Evolutionary conservation across 30 jellyfish, hydroid and myxozoan species (phyloP).

Genomic region (Aurelia sp.): DNA sequence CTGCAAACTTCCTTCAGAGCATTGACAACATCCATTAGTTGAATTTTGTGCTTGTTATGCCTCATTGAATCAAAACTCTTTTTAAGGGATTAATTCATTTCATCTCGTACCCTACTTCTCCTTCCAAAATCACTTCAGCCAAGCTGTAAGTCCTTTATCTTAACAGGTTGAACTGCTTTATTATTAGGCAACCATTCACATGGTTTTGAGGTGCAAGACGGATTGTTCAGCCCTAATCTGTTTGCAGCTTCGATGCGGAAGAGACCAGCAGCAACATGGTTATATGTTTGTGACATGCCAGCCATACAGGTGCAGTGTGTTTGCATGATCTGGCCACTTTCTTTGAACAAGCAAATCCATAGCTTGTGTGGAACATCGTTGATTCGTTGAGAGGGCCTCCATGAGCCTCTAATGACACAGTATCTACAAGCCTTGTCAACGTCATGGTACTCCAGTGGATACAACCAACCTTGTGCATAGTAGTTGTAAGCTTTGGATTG

Average conservation of each 20-base stretch:
- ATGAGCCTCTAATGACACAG: background rate
- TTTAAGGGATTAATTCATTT: no score
- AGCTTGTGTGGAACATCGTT: constrained; percentile 20
- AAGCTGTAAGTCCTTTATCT: constrained; percentile 36
- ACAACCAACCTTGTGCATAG: constrained; percentile 21
- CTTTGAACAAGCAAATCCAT: constrained; percentile 20
- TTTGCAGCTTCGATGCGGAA: constrained; percentile 49
- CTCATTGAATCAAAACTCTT: constrained; percentile 2
- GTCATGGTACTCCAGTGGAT: background rate
- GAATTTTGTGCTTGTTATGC: background rate
- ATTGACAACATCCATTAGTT: no score
- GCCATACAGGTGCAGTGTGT: constrained; percentile 58
- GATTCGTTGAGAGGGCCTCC: background rate
- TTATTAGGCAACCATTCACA: constrained; percentile 45
- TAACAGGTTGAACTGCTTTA: constrained; percentile 26
- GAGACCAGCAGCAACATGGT: constrained; percentile 18
- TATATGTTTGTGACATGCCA: constrained; percentile 34
- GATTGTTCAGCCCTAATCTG: constrained; percentile 31
- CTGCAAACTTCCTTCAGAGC: no score
- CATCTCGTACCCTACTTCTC: background rate
- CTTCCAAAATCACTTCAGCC: constrained; percentile 25
- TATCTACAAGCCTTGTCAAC: background rate
- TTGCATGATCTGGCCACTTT: background rate
- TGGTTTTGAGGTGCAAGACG: constrained; percentile 57
- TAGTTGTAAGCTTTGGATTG: constrained; percentile 34